Conservation (phyloP, 2,888 invertebrate species). For the Bugula neritina region DNA sequence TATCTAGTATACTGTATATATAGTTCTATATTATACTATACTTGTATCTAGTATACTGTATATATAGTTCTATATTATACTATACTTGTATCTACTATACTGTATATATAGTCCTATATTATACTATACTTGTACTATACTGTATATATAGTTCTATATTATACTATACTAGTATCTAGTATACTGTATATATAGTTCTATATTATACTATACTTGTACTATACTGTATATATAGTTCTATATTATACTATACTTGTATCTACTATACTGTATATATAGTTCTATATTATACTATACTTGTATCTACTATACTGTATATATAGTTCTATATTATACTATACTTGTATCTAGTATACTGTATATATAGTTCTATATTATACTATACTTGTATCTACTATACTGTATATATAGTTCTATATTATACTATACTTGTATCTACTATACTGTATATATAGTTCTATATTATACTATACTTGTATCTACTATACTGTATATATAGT, state of each 20-base stretch:
- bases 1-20: background rate
- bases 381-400: background rate
- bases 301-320: background rate
- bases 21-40: background rate
- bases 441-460: background rate
- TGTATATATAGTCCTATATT: background rate
- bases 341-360: background rate
- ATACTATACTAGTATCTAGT: background rate
- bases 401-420: background rate
- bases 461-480: background rate
- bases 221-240: background rate
- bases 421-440: background rate
- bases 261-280: background rate
- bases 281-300: background rate
- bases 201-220: background rate
- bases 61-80: background rate
- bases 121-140: background rate
- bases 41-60: background rate
- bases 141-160: background rate
- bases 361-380: background rate
- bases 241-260: background rate
- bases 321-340: background rate
- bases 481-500: background rate
- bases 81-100: background rate
- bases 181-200: background rate